Evolutionary conservation across 2,888 invertebrate genomes (phyloP).

Genomic region (Xylocampa areola): DNA sequence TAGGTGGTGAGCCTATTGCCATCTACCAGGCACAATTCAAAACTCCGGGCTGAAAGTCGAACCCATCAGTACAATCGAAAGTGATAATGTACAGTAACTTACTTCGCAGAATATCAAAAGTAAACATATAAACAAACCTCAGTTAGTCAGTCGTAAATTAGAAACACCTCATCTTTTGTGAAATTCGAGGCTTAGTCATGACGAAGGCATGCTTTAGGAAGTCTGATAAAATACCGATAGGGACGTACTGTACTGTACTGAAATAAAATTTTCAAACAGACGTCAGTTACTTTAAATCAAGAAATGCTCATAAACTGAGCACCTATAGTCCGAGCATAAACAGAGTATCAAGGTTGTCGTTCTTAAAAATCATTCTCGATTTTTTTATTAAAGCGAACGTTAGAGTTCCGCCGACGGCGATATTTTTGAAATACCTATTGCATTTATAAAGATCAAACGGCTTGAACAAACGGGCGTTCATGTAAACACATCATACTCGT

Average conservation of each 20-base stretch:
- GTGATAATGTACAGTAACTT: constrained; percentile 38
- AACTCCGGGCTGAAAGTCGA: constrained; percentile 23
- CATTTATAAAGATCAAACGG: constrained; percentile 89
- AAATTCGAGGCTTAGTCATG: constrained; percentile 43
- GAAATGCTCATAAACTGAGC: constrained; percentile 82
- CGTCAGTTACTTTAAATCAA: constrained; percentile 79
- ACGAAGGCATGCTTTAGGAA: constrained; percentile 39
- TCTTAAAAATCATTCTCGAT: constrained; percentile 84
- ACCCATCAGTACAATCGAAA: constrained; percentile 28
- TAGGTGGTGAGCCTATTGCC: no score
- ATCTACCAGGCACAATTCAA: no score
- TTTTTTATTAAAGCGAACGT: constrained; percentile 83
- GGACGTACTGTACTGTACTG: constrained; percentile 60
- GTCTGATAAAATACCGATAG: constrained; percentile 38
- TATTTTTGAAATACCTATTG: constrained; percentile 89
- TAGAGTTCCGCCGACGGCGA: constrained; percentile 79
- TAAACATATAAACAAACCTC: constrained; percentile 41
- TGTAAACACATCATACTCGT: constrained; percentile 85
- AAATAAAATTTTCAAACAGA: constrained; percentile 75
- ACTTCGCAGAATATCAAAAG: constrained; percentile 47
- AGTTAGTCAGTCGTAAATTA: constrained; percentile 46
- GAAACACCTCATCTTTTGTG: constrained; percentile 51
- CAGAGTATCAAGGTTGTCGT: constrained; percentile 86
- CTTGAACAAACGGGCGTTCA: constrained; percentile 83
- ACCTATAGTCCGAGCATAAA: constrained; percentile 80